These are phyloP conservation scores for Glomeris maerens DNA, from an alignment of 1,140 invertebrate genomes.

Conservation along the genomic window DNA sequence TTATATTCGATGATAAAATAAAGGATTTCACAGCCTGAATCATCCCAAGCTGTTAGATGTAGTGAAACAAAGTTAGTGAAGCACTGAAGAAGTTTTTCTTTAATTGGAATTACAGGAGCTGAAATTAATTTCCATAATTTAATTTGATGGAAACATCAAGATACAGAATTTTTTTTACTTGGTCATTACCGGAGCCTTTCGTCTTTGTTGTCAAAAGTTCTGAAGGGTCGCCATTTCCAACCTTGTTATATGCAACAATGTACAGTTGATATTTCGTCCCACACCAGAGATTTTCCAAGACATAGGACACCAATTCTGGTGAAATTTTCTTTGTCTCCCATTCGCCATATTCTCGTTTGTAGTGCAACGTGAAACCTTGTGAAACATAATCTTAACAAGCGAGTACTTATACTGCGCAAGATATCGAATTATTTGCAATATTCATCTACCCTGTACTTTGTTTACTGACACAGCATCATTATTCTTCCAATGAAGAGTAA, in stretches of 20 bases:
- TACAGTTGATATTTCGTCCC: slow-evolving; percentile 83
- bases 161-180: background rate
- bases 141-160: background rate
- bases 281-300: slow-evolving; percentile 69
- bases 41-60: slow-evolving; percentile 57
- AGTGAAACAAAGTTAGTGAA: slow-evolving; percentile 54
- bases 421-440: no score
- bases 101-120: slow-evolving; percentile 65
- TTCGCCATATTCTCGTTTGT: slow-evolving; percentile 83
- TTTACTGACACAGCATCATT: no score
- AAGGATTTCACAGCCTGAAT: slow-evolving; percentile 59
- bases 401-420: background rate
- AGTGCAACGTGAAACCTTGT: slow-evolving; percentile 63
- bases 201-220: slow-evolving; percentile 75
- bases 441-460: no score
- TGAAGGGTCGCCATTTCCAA: slow-evolving; percentile 74
- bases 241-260: slow-evolving; percentile 78
- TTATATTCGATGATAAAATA: slow-evolving; percentile 62
- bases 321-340: slow-evolving; percentile 44
- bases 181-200: slow-evolving; percentile 56
- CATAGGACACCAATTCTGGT: slow-evolving; percentile 40
- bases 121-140: background rate
- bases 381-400: background rate
- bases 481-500: no score
- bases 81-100: slow-evolving; percentile 53